A percentile compares a stretch with the other conserved stretches of the same genome.
These are phyloP conservation scores for Ptiloglossa arizonensis DNA, from an alignment of 1,140 invertebrate species.

Conservation along the genomic window DNA sequence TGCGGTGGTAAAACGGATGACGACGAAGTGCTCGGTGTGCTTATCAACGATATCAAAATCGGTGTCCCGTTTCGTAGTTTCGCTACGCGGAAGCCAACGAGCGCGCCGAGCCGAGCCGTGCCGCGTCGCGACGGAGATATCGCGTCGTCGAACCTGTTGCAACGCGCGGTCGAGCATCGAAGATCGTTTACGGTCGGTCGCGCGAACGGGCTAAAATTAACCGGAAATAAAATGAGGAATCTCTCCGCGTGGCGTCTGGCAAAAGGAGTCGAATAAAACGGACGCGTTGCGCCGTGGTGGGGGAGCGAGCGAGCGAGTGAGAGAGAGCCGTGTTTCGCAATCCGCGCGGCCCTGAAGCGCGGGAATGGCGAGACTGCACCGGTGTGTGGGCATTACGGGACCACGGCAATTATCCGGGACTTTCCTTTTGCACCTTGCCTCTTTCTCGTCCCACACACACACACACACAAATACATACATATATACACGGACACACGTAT, in stretches of 20 bases:
- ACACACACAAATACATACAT: neutral
- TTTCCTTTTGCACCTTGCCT: conserved; percentile 56
- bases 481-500: too few species aligned
- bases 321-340: neutral
- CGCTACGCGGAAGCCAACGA: too few species aligned
- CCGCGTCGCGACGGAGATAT: too few species aligned
- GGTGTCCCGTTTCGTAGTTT: too few species aligned
- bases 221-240: neutral
- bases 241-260: neutral
- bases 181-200: too few species aligned
- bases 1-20: too few species aligned
- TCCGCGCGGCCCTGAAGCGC: conserved; percentile 17
- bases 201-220: neutral
- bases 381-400: conserved; percentile 55
- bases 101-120: too few species aligned
- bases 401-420: conserved; percentile 55
- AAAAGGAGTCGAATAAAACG: neutral
- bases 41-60: too few species aligned
- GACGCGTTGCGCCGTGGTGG: neutral
- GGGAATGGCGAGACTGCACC: conserved; percentile 14
- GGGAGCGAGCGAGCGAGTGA: neutral
- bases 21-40: too few species aligned
- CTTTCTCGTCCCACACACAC: conserved; percentile 8
- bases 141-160: too few species aligned
- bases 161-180: too few species aligned